A percentile compares a stretch with the other conserved stretches of the same genome.
Conservation (phyloP, 2,797 vertebrate genomes). For the Rhynchotus rufescens region DNA sequence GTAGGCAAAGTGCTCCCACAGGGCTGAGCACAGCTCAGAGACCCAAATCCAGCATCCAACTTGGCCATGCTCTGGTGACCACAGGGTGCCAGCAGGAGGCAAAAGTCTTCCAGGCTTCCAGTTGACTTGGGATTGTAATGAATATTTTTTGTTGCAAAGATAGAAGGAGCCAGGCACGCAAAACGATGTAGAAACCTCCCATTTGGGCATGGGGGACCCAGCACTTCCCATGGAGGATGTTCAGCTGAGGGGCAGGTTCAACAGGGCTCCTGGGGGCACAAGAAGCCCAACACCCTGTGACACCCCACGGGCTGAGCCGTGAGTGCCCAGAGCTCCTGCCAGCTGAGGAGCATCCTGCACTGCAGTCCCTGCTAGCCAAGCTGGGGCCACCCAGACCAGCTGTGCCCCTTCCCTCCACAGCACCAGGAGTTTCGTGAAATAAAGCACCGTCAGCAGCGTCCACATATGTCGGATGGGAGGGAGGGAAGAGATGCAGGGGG, state of each 20-base stretch:
- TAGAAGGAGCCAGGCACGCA: background rate
- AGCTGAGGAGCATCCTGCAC: background rate
- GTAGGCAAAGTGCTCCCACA: background rate
- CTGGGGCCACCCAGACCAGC: background rate
- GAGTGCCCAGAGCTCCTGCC: background rate
- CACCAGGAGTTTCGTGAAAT: no score
- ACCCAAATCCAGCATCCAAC: background rate
- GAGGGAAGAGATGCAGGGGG: background rate
- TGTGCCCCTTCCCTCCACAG: background rate
- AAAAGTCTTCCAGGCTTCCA: accelerated
- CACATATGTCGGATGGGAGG: background rate
- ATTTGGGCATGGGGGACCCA: background rate
- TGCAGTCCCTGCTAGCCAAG: background rate
- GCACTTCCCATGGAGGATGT: background rate
- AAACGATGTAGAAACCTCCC: background rate
- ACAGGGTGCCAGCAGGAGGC: accelerated
- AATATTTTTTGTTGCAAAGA: background rate
- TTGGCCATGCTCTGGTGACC: background rate
- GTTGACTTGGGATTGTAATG: background rate
- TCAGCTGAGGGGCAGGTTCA: no score
- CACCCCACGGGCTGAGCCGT: background rate
- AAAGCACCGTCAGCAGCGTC: background rate
- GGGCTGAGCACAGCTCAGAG: background rate
- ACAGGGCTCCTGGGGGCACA: background rate
- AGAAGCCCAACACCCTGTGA: background rate